Evolutionary conservation across 1,140 invertebrate species (phyloP).

Genomic region (Wasmannia auropunctata): DNA sequence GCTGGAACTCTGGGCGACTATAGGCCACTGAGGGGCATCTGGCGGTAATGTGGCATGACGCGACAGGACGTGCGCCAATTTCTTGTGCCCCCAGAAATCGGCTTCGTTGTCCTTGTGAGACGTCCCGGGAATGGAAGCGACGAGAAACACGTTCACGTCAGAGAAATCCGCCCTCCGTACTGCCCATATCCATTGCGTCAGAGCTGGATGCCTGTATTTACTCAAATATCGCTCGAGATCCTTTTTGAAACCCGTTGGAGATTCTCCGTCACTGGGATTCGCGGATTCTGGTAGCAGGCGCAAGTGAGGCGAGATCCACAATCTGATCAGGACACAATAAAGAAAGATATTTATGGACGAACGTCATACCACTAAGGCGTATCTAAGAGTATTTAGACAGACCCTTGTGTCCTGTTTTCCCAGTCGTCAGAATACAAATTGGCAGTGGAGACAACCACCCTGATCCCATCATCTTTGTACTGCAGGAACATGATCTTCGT

Average conservation of each 20-base stretch:
- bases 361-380: background rate
- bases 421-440: constrained; percentile 97
- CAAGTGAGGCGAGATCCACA: constrained; percentile 94
- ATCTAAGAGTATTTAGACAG: constrained; percentile 15
- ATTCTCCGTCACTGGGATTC: constrained; percentile 90
- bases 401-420: constrained; percentile 97
- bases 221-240: constrained; percentile 93
- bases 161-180: constrained; percentile 93
- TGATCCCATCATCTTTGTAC: constrained; percentile 92
- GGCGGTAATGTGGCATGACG: constrained; percentile 87
- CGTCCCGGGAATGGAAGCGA: constrained; percentile 94
- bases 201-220: constrained; percentile 89
- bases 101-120: constrained; percentile 87
- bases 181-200: constrained; percentile 91
- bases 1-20: constrained; percentile 95
- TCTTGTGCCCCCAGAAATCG: constrained; percentile 90
- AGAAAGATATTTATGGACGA: constrained; percentile 18
- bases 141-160: constrained; percentile 92
- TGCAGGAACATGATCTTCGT: constrained; percentile 96
- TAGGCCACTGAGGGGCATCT: constrained; percentile 87
- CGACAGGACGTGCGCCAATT: constrained; percentile 88
- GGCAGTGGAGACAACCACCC: constrained; percentile 96
- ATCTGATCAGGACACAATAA: constrained; percentile 67
- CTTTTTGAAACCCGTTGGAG: constrained; percentile 93
- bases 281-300: constrained; percentile 86